These are phyloP conservation scores for Anseranas semipalmata DNA, from an alignment of 2,113 vertebrate genomes.

Conservation along the genomic window DNA sequence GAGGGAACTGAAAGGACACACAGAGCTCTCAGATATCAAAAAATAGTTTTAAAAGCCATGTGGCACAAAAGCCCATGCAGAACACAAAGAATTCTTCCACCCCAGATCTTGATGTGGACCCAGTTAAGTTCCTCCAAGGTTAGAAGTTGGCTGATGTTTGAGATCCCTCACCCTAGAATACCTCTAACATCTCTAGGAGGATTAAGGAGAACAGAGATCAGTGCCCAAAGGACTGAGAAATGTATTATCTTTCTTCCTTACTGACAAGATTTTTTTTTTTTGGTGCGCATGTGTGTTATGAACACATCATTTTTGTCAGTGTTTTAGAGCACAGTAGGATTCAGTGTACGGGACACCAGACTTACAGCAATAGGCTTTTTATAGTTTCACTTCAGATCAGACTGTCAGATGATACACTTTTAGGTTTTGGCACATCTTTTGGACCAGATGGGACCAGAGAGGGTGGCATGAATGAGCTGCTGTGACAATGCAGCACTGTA, in stretches of 20 bases:
- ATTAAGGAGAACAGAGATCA: background rate
- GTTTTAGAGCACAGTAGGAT: background rate
- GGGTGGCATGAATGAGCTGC: background rate
- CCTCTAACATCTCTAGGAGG: background rate
- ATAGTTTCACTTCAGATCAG: background rate
- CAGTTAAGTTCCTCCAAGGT: background rate
- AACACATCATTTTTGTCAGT: background rate
- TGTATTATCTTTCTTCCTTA: background rate
- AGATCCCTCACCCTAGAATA: background rate
- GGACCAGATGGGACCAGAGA: background rate
- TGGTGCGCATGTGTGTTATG: accelerated
- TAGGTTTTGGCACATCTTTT: background rate
- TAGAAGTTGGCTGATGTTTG: background rate
- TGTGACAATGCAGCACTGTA: background rate
- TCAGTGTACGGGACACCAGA: background rate
- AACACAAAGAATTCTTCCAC: background rate
- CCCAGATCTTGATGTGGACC: background rate
- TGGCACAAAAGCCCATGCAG: constrained; percentile 22
- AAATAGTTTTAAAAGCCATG: background rate
- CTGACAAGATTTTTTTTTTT: background rate
- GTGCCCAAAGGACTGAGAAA: background rate
- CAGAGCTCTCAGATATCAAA: constrained; percentile 21
- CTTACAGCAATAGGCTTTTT: background rate
- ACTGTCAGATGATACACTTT: background rate
- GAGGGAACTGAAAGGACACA: constrained; percentile 22